Base-by-base conservation (phyloP, 1,140 invertebrate species). In the Brachionus koreanus region DNA sequence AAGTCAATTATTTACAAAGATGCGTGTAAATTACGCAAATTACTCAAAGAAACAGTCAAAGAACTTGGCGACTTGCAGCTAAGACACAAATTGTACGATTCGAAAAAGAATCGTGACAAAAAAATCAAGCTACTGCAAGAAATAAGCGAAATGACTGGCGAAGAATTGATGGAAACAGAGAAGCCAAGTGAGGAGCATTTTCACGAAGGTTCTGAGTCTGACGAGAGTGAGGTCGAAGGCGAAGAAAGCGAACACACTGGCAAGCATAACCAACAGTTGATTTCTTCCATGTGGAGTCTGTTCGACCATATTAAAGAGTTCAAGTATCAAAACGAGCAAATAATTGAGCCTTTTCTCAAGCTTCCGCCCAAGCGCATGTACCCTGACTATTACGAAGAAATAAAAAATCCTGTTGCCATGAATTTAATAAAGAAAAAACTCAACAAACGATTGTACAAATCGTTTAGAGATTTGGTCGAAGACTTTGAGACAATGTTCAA, bases 401-500 rank as follows among this genome's bases (percentile, higher is more conserved):
- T 99, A 67, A 95, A 95, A 86, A 94, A 95, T 87, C 97, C 97
- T 0, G 93, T 99, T 84, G 97, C 97, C 0, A 88, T 99, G 83
- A 92, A 93, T 77, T 94, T 98, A 89, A 97, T 99, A 82, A 92
- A 93, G 83, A 93, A 93, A 69, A 97, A 96, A 89, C 91, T 98
- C 37, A 84, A 92, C 88, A 92, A 91, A 86, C 93, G 93, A 23
- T 91, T 92, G 84, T 98, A 98, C 83, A 84, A 84, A 23, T 85
- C 83, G 19, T 57, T 98, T 3, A 93, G 92, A 83, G 94, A 97
- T 88, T 91, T 98, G 77, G 93, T 94, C n/a, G 92, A 92, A 0
- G 97, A 98, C 87, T 91, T 98, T 90, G 96, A 96, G 87, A 92
- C 97, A n/a, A 96, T 99, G 93, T 97, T 98, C 90, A 94, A 98